Evolutionary conservation across 2,797 vertebrate species (phyloP).

Genomic region (Acanthurus tractus): DNA sequence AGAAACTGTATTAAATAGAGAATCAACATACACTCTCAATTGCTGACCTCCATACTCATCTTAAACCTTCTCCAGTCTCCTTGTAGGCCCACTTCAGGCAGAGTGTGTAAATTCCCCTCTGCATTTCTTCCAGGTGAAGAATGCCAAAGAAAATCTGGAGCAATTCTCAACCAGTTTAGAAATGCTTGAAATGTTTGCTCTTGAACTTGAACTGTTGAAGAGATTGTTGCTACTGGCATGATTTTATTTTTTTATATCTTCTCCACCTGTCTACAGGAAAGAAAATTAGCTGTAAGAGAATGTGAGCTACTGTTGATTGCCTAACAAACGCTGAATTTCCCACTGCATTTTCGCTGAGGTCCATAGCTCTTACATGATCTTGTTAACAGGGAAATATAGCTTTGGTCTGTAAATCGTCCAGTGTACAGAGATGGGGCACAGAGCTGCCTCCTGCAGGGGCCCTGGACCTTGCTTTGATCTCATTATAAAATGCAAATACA

Average conservation of each 20-base stretch:
- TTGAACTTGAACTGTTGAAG: slow-evolving; percentile 73
- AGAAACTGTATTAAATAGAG: slow-evolving; percentile 41
- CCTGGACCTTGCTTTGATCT: slow-evolving; percentile 86
- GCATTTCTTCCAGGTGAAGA: slow-evolving; percentile 76
- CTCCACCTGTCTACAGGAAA: slow-evolving; percentile 71
- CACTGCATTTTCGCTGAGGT: slow-evolving; percentile 61
- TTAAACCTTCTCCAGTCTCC: slow-evolving; percentile 60
- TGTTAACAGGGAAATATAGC: slow-evolving; percentile 70
- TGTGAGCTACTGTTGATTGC: slow-evolving; percentile 61
- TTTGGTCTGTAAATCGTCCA: slow-evolving; percentile 71
- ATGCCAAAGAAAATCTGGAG: slow-evolving; percentile 80
- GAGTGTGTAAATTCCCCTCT: slow-evolving; percentile 77
- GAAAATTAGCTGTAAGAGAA: slow-evolving; percentile 68
- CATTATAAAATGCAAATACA: slow-evolving; percentile 90
- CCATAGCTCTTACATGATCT: slow-evolving; percentile 61
- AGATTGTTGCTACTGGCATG: slow-evolving; percentile 76
- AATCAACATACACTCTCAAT: slow-evolving; percentile 55
- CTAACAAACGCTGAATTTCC: slow-evolving; percentile 58
- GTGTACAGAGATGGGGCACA: slow-evolving; percentile 61
- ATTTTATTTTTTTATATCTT: slow-evolving; percentile 48
- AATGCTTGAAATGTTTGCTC: slow-evolving; percentile 84
- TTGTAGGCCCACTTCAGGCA: slow-evolving; percentile 73
- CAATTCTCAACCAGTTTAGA: slow-evolving; percentile 81
- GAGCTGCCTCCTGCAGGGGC: slow-evolving; percentile 76
- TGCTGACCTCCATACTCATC: slow-evolving; percentile 69